Evolutionary conservation across 2,888 invertebrate species (phyloP).

Genomic region (Lasioglossum lativentre): DNA sequence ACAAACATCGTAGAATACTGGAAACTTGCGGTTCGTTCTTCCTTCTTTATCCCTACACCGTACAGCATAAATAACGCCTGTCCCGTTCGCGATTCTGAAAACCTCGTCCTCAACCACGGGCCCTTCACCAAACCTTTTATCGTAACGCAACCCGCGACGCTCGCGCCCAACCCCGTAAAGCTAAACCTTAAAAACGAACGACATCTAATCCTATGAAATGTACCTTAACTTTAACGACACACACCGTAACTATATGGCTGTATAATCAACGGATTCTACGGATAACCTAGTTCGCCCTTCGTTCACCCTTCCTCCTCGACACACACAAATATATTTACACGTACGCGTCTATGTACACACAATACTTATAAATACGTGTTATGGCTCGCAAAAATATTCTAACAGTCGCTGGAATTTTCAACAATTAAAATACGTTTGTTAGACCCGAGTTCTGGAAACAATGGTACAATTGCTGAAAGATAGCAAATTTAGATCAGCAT

Average conservation of each 20-base stretch:
- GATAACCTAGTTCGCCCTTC: conserved; percentile 22
- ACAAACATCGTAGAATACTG: conserved; percentile 81
- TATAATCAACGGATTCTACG: conserved; percentile 62
- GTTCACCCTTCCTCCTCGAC: neutral
- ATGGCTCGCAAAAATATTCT: neutral
- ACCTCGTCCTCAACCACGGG: conserved; percentile 11
- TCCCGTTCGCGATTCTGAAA: conserved; percentile 10
- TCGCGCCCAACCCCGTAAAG: conserved; percentile 33
- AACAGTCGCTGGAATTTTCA: neutral
- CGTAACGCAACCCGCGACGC: neutral
- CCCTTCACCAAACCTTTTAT: neutral
- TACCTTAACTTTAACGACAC: conserved; percentile 69
- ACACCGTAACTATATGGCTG: conserved; percentile 66
- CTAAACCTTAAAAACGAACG: conserved; percentile 66
- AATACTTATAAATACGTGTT: neutral
- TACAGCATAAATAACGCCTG: conserved; percentile 37
- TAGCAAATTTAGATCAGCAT: too few relatives aligned
- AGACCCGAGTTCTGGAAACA: neutral
- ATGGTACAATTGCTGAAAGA: neutral
- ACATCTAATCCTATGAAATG: conserved; percentile 67
- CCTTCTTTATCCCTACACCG: conserved; percentile 45
- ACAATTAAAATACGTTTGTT: neutral
- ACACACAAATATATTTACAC: neutral
- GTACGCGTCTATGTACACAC: neutral
- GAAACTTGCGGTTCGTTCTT: conserved; percentile 66